These are phyloP conservation scores for Cerastis rubricosa DNA, from an alignment of 2,888 invertebrate species.

Conservation along the genomic window DNA sequence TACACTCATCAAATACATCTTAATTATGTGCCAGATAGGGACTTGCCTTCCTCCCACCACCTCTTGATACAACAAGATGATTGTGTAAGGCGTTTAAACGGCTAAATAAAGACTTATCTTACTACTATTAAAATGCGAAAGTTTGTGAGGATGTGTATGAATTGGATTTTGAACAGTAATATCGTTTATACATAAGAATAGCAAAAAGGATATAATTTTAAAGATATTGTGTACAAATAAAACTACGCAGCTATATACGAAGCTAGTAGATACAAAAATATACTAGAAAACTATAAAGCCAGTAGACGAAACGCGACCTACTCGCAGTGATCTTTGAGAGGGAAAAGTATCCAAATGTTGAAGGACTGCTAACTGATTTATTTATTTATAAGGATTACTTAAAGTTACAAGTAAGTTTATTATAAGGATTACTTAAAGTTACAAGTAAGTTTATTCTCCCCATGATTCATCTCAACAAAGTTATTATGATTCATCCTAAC, in stretches of 20 bases:
- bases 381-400: not conserved
- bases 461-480: slow-evolving; percentile 48
- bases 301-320: not conserved
- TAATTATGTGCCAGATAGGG: not conserved
- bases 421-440: not conserved
- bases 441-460: not conserved
- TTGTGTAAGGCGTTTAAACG: not conserved
- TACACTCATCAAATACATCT: not conserved
- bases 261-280: not conserved
- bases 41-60: not conserved
- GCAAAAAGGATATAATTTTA: not conserved
- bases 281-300: not conserved
- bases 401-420: not conserved
- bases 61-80: not conserved
- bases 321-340: not conserved
- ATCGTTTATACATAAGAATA: not conserved
- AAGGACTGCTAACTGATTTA: not conserved
- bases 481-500: slow-evolving; percentile 43
- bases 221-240: no score
- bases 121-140: not conserved
- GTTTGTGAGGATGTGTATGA: not conserved
- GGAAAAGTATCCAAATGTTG: not conserved
- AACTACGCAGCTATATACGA: no score
- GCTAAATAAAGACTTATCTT: not conserved
- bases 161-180: not conserved